Evolutionary conservation across 2,888 invertebrate species (phyloP), one percentile per base, ranked within the genome.

Genomic region (Balanococcus diminutus): DNA sequence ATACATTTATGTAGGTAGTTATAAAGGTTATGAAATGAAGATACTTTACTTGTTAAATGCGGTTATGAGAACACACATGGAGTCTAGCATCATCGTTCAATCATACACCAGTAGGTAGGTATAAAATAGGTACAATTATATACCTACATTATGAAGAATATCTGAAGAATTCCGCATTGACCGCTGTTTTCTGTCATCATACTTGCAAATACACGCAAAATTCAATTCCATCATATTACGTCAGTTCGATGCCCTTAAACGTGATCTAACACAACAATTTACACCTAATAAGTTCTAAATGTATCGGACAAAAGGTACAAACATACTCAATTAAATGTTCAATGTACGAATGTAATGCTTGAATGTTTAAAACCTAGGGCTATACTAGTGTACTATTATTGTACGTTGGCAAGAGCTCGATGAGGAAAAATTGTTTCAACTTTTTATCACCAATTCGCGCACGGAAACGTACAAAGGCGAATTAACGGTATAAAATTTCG

Each of bases 171-270:
- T 67, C 28, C 28, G 61, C 28, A 67, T 67, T 4, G n/a, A 19
- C 6, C 28, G 75, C 75, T 19, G 75, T 32, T 75, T 28, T 28
- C 25, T 11, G 11, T 28, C 28, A 75, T 28, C n/a, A n/a, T n/a
- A n/a, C 28, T 19, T 75, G 19, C 32, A 32, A 75, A 75, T 75
- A n/a, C 31, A 28, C 67, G 8, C 16, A 75, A 75, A 75, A 75
- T 32, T 75, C 75, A 32, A 32, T 75, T 75, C 32, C 32, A 32
- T 31, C 75, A 14, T 22, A 11, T 19, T 14, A 75, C 16, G 75
- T 32, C 32, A 75, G 75, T 75, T 75, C 75, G 75, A 75, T 75
- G 75, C 75, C 75, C 75, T 75, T 75, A 75, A 75, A 75, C 75
- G 75, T 75, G 75, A 75, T 75, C 32, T 75, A 75, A 75, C 28